Conservation (phyloP, 2,797 vertebrate species). For the Toxotes lorentzi region DNA sequence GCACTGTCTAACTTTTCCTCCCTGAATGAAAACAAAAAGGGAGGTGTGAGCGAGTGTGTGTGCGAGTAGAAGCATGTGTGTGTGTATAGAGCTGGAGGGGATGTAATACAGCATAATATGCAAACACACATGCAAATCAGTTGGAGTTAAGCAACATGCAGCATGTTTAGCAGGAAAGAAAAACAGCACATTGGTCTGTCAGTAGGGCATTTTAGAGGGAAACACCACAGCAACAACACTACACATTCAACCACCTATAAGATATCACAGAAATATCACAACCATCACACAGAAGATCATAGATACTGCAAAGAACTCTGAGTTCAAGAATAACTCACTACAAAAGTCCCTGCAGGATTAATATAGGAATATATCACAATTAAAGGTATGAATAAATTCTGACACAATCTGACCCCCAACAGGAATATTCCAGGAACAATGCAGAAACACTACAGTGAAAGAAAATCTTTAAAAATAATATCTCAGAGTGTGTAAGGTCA, state of each 20-base stretch:
- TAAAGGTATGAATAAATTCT: not conserved
- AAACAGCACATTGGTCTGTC: not conserved
- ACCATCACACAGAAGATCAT: not conserved
- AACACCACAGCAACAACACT: conserved; percentile 6
- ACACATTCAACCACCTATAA: not conserved
- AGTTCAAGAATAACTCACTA: not conserved
- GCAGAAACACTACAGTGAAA: not conserved
- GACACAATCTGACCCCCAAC: not conserved
- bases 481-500: conserved; percentile 15
- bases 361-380: not conserved
- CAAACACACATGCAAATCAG: conserved; percentile 12
- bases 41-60: not conserved
- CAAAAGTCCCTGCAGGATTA: conserved; percentile 14
- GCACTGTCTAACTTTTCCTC: conserved; percentile 46
- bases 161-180: not conserved
- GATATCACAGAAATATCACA: not conserved
- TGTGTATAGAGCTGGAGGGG: not conserved
- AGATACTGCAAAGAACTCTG: not conserved
- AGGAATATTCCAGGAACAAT: not conserved
- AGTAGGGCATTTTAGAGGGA: not conserved
- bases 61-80: not conserved
- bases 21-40: conserved; percentile 29
- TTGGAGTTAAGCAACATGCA: conserved; percentile 13
- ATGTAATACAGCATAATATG: conserved; percentile 2
- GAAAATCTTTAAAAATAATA: not conserved